Percentiles rank a stretch among this genome's conserved stretches.
phyloP scores from a whole-genome alignment of 2,113 vertebrate genomes.

The Pseudopodoces humilis region DNA sequence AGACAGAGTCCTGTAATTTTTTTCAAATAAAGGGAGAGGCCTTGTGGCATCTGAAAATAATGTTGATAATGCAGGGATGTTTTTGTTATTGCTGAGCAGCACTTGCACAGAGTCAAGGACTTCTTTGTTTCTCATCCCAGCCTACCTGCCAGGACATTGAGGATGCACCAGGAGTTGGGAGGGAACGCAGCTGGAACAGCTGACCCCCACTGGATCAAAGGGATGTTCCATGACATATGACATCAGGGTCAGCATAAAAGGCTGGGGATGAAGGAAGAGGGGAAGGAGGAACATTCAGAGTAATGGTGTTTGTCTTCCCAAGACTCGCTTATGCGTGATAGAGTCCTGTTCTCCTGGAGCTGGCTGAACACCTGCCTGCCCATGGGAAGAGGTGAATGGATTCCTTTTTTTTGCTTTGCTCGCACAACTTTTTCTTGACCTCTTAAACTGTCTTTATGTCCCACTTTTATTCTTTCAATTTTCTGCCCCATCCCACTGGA shows the following conservation, averaged over 20 bases:
- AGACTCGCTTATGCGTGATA: rapidly evolving
- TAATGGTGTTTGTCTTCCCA: not conserved
- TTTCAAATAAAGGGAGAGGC: not conserved
- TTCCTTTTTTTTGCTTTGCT: not conserved
- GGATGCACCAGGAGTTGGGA: not conserved
- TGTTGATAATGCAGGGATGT: too few species aligned
- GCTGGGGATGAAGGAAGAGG: not conserved
- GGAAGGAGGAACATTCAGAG: not conserved
- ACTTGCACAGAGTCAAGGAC: not conserved
- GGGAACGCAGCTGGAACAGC: not conserved
- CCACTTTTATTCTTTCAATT: not conserved
- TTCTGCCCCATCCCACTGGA: too few species aligned
- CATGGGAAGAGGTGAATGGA: not conserved
- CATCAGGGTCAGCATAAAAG: not conserved
- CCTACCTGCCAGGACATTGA: not conserved
- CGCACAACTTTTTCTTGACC: not conserved
- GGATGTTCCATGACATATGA: not conserved
- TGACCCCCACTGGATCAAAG: not conserved
- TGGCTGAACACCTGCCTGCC: not conserved
- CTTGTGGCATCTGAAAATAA: not conserved
- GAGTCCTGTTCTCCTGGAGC: not conserved
- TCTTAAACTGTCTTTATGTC: not conserved
- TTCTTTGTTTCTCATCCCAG: not conserved
- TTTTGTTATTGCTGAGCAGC: not conserved
- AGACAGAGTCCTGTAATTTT: not conserved